A percentile compares a stretch with the other conserved stretches of the same genome.
These are phyloP conservation scores for Diaprepes abbreviatus DNA, from an alignment of 2,888 invertebrate species.

Conservation along the genomic window DNA sequence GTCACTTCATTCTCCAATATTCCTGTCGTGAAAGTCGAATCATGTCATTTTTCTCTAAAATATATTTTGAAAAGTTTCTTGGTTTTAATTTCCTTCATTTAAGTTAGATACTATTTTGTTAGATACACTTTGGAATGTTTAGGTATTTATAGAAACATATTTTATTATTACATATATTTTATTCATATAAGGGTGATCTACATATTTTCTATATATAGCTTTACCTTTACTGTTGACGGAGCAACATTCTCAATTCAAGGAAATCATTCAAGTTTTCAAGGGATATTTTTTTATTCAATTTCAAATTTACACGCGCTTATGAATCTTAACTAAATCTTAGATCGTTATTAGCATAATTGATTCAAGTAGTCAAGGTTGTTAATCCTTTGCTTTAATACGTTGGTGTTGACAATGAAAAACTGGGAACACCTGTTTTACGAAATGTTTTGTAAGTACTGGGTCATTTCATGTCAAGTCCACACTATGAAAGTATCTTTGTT, in stretches of 20 bases:
- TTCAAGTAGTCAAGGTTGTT: neutral
- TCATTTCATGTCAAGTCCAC: no score
- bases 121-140: no score
- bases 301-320: neutral
- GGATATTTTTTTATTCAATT: neutral
- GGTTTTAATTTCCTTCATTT: no score
- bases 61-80: no score
- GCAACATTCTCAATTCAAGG: conserved; percentile 5
- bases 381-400: neutral
- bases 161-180: no score
- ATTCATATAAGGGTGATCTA: no score
- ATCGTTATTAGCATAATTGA: neutral
- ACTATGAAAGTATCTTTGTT: no score
- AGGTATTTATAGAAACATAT: no score
- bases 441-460: neutral
- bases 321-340: neutral
- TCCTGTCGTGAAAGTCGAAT: no score
- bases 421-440: neutral
- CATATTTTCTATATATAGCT: neutral
- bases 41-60: no score
- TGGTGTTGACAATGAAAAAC: neutral
- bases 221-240: neutral
- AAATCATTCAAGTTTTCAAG: conserved; percentile 1
- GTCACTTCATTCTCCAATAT: no score
- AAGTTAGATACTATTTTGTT: no score